phyloP scores from a whole-genome alignment of 2,888 invertebrate species.

The Conops quadrifasciatus region DNA sequence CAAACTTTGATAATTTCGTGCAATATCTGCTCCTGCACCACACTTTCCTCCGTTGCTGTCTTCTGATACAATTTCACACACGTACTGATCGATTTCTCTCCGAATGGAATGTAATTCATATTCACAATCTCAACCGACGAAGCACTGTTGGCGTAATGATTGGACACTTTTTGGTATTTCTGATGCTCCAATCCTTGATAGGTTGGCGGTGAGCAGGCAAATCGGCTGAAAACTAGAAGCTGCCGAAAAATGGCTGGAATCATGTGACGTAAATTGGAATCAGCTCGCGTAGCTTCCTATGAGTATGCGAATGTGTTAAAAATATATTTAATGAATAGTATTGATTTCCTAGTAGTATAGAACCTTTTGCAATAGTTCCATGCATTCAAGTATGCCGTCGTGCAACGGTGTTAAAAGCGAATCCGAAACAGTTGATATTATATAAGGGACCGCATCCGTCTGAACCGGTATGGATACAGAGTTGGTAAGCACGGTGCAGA shows the following conservation, averaged over 20 bases:
- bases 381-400: constrained; percentile 84
- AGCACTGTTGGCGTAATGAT: constrained; percentile 56
- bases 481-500: constrained; percentile 80
- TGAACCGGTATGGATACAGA: constrained; percentile 83
- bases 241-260: constrained; percentile 75
- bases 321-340: not conserved
- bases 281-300: constrained; percentile 70
- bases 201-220: constrained; percentile 75
- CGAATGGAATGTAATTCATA: constrained; percentile 87
- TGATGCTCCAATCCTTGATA: constrained; percentile 60
- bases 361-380: constrained; percentile 88
- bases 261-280: constrained; percentile 71
- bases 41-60: constrained; percentile 75
- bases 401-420: constrained; percentile 83
- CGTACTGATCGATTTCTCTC: constrained; percentile 80
- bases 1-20: constrained; percentile 71
- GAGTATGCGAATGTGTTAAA: constrained; percentile 1
- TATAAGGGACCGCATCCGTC: constrained; percentile 81
- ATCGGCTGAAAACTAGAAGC: constrained; percentile 73
- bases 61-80: constrained; percentile 79
- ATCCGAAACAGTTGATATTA: constrained; percentile 82
- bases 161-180: constrained; percentile 66
- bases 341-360: not conserved
- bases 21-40: constrained; percentile 76
- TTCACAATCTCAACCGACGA: constrained; percentile 76